phyloP scores from a whole-genome alignment of 2,113 vertebrate genomes.

The Eonycteris spelaea region DNA sequence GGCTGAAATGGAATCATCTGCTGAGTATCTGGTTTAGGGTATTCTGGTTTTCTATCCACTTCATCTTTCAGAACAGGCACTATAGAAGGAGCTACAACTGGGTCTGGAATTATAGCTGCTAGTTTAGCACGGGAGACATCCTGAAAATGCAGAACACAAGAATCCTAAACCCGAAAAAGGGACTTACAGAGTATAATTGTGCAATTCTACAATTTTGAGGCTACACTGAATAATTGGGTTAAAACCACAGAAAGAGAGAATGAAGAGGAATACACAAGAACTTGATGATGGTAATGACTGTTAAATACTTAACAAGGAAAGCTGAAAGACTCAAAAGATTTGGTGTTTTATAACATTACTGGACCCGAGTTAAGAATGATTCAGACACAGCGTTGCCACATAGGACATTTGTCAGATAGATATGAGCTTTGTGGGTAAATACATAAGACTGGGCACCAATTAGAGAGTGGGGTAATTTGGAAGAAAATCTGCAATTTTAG shows the following conservation, averaged over 20 bases:
- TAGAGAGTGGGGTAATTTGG: not conserved
- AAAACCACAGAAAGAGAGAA: slow-evolving; percentile 2
- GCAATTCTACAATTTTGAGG: slow-evolving; percentile 24
- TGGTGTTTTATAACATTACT: not conserved
- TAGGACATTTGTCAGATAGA: not conserved
- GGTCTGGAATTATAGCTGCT: slow-evolving; percentile 92
- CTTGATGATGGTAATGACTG: not conserved
- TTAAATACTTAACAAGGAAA: not conserved
- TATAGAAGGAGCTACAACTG: slow-evolving; percentile 93
- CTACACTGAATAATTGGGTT: not conserved
- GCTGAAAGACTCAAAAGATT: not conserved
- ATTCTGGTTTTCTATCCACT: slow-evolving; percentile 95
- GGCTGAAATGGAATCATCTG: slow-evolving; percentile 99
- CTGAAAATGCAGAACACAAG: slow-evolving; percentile 81
- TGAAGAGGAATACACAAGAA: not conserved
- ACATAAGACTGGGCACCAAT: not conserved
- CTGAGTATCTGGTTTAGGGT: slow-evolving; percentile 98
- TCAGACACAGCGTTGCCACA: not conserved
- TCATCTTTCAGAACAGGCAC: slow-evolving; percentile 94
- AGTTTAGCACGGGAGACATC: slow-evolving; percentile 97
- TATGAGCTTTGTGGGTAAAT: not conserved
- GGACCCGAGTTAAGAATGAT: not conserved
- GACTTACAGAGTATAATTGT: not conserved
- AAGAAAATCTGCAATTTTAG: not conserved
- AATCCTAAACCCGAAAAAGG: slow-evolving; percentile 65